Evolutionary conservation across 2,113 vertebrate species (phyloP), one percentile per base, ranked within the genome.

Genomic region (Copsychus sechellarum): DNA sequence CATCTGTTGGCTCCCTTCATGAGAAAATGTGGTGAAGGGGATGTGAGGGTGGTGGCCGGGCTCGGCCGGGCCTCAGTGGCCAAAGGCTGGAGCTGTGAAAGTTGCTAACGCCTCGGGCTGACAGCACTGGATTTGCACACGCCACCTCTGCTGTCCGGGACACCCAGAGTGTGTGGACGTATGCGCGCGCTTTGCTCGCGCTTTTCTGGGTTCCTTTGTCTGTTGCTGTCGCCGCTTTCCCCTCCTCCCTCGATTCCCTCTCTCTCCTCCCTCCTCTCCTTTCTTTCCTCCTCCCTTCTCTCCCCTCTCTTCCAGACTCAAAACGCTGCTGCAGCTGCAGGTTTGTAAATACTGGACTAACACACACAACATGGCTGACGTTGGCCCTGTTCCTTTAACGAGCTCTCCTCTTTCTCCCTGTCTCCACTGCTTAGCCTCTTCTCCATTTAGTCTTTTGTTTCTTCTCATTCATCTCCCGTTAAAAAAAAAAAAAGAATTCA

Each of bases 321-420:
- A 93, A 93, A 66, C 79, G 92, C 92, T 96, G 96, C 91, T 94
- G 90, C 93, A 96, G 96, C 91, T 94, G 88, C 91, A 95, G 96
- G 92, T 97, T 98, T 92, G 81, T 92, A 95, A 95, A 79, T 92
- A 95, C 86, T 90, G 61, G 56, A 90, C 54, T 47, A 92, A 87
- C 56, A 71, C 64, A 65, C 29, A 78, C 84, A 96, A 98, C 95
- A 98, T 99, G 98, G 98, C 98, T 98, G 98, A 98, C 97, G 84
- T 91, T 95, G 93, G 93, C 92, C 96, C 92, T 93, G 71, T 92
- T 93, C 40, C 81, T 92, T 53, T 51, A 56, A 47, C n/a, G 53
- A 50, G 47, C 38, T 94, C 57, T 79, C 56, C 21, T 47, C 70
- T 51, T 85, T 88, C 80, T 91, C 38, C 31, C 67, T 74, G 62